Base-by-base conservation (phyloP, 2,797 vertebrate genomes). In the Zalophus californianus region DNA sequence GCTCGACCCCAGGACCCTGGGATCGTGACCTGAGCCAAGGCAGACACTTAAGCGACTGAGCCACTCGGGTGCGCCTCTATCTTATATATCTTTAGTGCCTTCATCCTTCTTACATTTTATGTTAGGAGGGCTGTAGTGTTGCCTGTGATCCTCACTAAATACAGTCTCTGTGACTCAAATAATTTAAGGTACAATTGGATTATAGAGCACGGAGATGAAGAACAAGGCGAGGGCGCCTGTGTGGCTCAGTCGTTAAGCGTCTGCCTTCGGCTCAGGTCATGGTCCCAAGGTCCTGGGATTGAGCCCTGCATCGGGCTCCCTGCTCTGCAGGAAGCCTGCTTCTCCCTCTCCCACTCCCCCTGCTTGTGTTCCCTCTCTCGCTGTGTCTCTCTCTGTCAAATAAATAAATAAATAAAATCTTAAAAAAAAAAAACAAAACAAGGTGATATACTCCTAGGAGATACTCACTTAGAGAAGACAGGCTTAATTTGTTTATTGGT, bases 401-500 rank as follows among this genome's bases (percentile, higher is more conserved):
- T 44, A 44, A 44, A 44, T 44, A 44, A 44, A 44, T 44, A 44
- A 44, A 44, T 44, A 44, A 44, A 44, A 44, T 44, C 44, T 44
- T 44, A 44, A 44, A 44, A 44, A 44, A 44, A 44, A 44, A 44
- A 91, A 35, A 35, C 2, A 35, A 84, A 88, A 56, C 12, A 54
- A 75, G 48, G 56, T 41, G 23, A 35, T 56, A 29, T 68, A 29
- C 18, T 70, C 50, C 50, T 73, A n/a, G 48, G 79, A 70, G 66
- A 20, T 68, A 73, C 50, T 90, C 18, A 64, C 23, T 78, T 77
- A 44, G 41, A 82, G 66, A 90, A 92, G 60, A n/a, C 35, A 79
- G 44, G 56, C 50, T 87, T 70, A 86, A n/a, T 90, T n/a, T 73
- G 93, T 84, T 83, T 97, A 56, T 86, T 94, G 56, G n/a, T 91